Evolutionary conservation across 2,113 vertebrate species (phyloP).

Genomic region (Phrynosoma platyrhinos): DNA sequence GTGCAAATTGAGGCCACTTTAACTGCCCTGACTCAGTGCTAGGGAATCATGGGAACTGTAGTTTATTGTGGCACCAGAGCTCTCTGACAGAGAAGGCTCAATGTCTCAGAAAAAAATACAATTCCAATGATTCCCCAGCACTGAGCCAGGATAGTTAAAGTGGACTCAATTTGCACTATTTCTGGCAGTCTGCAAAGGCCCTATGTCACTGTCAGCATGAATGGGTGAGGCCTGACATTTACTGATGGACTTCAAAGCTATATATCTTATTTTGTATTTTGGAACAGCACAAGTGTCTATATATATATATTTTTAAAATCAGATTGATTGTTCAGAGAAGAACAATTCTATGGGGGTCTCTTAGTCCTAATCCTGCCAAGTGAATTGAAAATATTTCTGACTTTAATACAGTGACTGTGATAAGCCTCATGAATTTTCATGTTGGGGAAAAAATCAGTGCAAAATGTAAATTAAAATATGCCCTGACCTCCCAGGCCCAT

Average conservation of each 20-base stretch:
- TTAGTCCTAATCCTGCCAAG: neutral
- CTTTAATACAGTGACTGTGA: neutral
- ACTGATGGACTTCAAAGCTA: neutral
- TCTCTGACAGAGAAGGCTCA: too few relatives aligned
- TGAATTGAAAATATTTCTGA: conserved; percentile 13
- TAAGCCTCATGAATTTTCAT: conserved; percentile 12
- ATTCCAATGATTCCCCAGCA: too few relatives aligned
- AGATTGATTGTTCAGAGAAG: neutral
- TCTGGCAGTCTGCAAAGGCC: too few relatives aligned
- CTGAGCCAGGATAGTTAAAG: too few relatives aligned
- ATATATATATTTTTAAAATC: neutral
- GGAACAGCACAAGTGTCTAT: neutral
- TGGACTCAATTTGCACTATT: too few relatives aligned
- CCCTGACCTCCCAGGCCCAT: neutral
- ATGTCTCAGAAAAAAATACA: too few relatives aligned
- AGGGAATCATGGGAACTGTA: too few relatives aligned
- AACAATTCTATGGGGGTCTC: neutral
- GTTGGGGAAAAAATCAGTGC: neutral
- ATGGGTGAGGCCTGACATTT: neutral
- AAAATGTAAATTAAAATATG: conserved; percentile 17
- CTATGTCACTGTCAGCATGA: neutral
- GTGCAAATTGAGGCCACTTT: too few relatives aligned
- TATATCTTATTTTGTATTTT: neutral
- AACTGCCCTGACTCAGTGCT: too few relatives aligned
- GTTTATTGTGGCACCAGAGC: too few relatives aligned